Evolutionary conservation across 2,113 vertebrate species (phyloP).

Genomic region (Diadophis punctatus): DNA sequence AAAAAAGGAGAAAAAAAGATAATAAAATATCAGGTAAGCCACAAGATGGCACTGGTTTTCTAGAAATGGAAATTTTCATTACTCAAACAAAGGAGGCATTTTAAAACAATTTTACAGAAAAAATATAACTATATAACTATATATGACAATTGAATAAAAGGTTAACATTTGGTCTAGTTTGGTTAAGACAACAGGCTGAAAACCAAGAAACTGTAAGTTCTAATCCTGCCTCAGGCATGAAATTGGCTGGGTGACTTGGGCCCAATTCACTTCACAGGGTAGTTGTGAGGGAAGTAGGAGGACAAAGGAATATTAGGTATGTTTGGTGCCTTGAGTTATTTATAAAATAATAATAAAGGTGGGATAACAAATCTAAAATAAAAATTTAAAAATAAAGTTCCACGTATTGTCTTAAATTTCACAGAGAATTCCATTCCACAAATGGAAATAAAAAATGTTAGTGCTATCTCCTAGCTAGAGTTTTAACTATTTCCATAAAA

Average conservation of each 20-base stretch:
- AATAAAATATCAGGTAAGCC: neutral
- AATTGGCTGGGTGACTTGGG: neutral
- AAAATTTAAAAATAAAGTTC: neutral
- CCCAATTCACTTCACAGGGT: neutral
- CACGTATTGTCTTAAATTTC: neutral
- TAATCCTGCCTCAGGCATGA: neutral
- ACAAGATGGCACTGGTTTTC: neutral
- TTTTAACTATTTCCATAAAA: neutral
- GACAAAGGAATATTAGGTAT: neutral
- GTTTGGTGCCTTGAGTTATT: neutral
- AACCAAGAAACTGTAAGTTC: neutral
- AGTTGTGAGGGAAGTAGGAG: neutral
- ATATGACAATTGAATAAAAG: neutral
- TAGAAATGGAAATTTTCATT: neutral
- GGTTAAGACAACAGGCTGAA: neutral
- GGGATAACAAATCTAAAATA: neutral
- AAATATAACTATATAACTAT: neutral
- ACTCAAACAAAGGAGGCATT: neutral
- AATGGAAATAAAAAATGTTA: neutral
- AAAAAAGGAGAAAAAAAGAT: neutral
- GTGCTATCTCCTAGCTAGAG: neutral
- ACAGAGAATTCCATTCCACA: neutral
- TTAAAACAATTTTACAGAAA: neutral
- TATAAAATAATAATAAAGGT: neutral
- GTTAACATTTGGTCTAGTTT: neutral